These are phyloP conservation scores for Coecobrya sp. DNA, from an alignment of 2,888 invertebrate genomes.

Conservation along the genomic window DNA sequence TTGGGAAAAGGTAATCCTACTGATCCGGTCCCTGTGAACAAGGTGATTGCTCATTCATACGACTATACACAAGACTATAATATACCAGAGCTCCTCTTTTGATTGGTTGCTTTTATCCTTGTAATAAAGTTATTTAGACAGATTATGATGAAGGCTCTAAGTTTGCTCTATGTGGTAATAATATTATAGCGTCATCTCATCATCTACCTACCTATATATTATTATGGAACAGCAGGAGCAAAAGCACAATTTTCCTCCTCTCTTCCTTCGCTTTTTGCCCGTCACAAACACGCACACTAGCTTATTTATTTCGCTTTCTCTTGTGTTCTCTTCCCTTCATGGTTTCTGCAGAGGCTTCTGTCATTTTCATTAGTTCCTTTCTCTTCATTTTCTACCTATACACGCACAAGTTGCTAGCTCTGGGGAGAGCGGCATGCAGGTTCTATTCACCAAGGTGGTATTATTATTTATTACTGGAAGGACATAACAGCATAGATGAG, in stretches of 20 bases:
- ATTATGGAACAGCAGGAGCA: not conserved
- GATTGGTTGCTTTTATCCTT: conserved; percentile 20
- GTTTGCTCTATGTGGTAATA: not conserved
- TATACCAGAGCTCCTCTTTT: not conserved
- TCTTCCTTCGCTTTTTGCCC: conserved; percentile 15
- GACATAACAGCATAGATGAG: not conserved
- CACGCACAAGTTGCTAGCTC: not conserved
- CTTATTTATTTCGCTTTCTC: conserved; percentile 56
- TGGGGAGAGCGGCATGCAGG: not conserved
- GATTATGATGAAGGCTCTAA: conserved; percentile 8
- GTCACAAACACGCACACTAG: conserved; percentile 41
- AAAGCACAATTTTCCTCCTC: conserved; percentile 33
- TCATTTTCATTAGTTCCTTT: conserved; percentile 53
- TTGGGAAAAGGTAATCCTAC: conserved; percentile 42
- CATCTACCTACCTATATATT: not conserved
- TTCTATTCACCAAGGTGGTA: conserved; percentile 16
- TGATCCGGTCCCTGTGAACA: conserved; percentile 39
- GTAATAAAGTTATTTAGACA: conserved; percentile 26
- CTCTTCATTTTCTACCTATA: conserved; percentile 41
- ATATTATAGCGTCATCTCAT: not conserved
- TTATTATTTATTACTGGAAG: conserved; percentile 18
- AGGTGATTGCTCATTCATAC: conserved; percentile 42
- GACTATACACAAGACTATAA: not conserved
- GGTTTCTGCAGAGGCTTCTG: conserved; percentile 41
- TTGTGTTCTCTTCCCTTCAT: not conserved